These are phyloP conservation scores for Pseudotriccus pelzelni DNA, from an alignment of 2,797 vertebrate genomes.

Conservation along the genomic window DNA sequence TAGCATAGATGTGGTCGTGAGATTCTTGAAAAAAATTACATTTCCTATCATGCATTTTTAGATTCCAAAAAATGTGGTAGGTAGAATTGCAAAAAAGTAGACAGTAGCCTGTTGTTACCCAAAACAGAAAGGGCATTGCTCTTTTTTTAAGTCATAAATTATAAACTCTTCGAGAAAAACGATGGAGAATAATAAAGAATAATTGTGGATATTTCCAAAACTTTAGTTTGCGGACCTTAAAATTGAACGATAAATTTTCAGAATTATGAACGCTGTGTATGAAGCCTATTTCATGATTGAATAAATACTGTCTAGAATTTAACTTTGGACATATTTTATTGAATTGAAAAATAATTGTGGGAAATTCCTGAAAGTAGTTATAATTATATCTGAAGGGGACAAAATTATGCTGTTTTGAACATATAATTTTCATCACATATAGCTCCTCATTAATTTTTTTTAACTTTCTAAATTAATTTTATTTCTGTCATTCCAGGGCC, in stretches of 20 bases:
- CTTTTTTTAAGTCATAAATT: background rate
- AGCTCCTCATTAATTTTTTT: background rate
- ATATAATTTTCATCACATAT: background rate
- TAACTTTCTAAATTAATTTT: background rate
- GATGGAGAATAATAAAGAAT: background rate
- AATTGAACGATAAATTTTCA: background rate
- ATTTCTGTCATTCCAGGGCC: background rate
- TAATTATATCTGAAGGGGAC: background rate
- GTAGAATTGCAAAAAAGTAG: background rate
- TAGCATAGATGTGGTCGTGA: background rate
- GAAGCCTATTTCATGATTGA: background rate
- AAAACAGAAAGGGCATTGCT: background rate
- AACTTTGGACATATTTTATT: background rate
- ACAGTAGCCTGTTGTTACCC: background rate
- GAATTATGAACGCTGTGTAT: background rate
- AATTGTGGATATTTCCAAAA: background rate
- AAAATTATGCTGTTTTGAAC: background rate
- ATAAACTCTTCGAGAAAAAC: background rate
- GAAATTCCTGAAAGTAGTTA: background rate
- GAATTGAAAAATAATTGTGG: conserved; percentile 11
- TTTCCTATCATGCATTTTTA: background rate
- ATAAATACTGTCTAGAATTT: background rate
- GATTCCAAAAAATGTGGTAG: background rate
- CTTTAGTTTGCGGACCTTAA: background rate
- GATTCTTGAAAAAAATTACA: background rate